Evolutionary conservation across 2,113 vertebrate species (phyloP), one percentile per base, ranked within the genome.

Genomic region (Colinus virginianus): DNA sequence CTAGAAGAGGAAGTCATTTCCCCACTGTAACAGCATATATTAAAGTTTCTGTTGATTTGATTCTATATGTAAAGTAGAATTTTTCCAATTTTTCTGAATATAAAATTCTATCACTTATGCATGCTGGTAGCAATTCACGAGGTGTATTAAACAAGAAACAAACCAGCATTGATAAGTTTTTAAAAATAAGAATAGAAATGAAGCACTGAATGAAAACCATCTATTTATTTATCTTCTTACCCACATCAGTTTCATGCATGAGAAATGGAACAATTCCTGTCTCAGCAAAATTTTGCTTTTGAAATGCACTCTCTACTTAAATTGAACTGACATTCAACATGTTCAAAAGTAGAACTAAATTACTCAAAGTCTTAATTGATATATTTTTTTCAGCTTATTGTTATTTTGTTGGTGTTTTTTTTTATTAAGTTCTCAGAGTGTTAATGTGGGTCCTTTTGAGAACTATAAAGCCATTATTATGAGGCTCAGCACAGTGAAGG

Each of bases 141-240:
- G 19, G 34, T 74, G 5, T 34, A 71, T 87, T 92, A 88, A 26
- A 76, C 22, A 78, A 91, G 76, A 20, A 84, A 84, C 6, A 80
- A 88, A 76, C 2, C 28, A 72, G 20, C 5, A 63, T 0, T 63
- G 34, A 61, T 40, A 67, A 46, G 26, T 17, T 77, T 74, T 78
- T 72, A 61, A 2, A 62, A 90, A 67, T 67, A 84, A 77, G 38
- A 58, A 61, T 67, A 3, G 2, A 87, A 94, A 76, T 59, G 1
- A 64, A 82, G 9, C 10, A 45, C 10, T 66, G 48, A 90, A 83
- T 40, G 17, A 87, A 85, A 91, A 40, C 4, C 23, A 61, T 46
- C 59, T 69, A 83, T 83, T 87, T 90, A 93, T 22, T 87, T 28
- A 68, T 85, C 25, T 55, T 88, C 64, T 77, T 78, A 85, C 56